Conservation (phyloP, 64 coral and sea anemone species). For the Porites lutea region DNA sequence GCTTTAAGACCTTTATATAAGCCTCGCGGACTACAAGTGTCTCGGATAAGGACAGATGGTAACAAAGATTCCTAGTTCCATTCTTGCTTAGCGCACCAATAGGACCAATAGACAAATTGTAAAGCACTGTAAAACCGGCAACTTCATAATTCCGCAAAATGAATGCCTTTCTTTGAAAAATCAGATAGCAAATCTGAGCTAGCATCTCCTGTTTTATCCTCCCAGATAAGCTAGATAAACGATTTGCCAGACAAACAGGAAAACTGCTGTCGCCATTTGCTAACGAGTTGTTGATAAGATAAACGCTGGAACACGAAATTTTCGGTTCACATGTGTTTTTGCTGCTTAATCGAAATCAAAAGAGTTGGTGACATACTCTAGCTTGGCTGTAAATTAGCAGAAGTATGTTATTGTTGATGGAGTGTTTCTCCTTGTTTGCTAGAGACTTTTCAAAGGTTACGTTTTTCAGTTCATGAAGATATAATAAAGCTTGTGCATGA, state of each 20-base stretch:
- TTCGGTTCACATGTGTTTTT: no score
- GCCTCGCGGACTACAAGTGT: no score
- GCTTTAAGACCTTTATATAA: no score
- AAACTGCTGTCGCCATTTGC: constrained; percentile 24
- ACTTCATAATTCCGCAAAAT: neutral
- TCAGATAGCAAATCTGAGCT: neutral
- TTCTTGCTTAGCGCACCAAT: no score
- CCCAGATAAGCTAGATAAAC: constrained; percentile 12
- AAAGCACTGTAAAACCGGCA: neutral
- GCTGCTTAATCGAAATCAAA: neutral
- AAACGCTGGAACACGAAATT: constrained; percentile 8
- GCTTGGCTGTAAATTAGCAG: neutral
- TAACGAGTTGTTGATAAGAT: constrained; percentile 23
- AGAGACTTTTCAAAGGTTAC: no score
- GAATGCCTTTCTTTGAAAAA: neutral
- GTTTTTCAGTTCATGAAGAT: no score
- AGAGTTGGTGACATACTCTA: neutral
- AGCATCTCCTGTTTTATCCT: neutral
- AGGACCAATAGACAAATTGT: no score
- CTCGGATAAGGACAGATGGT: no score
- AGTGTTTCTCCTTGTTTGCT: no score
- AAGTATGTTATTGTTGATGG: no score
- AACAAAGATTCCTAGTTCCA: no score
- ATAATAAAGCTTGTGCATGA: no score
- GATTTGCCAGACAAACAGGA: constrained; percentile 17